Percentiles rank a stretch among this genome's conserved stretches.
Evolutionary conservation across 2,888 invertebrate species (phyloP).

Genomic region (Ochropleura plecta): DNA sequence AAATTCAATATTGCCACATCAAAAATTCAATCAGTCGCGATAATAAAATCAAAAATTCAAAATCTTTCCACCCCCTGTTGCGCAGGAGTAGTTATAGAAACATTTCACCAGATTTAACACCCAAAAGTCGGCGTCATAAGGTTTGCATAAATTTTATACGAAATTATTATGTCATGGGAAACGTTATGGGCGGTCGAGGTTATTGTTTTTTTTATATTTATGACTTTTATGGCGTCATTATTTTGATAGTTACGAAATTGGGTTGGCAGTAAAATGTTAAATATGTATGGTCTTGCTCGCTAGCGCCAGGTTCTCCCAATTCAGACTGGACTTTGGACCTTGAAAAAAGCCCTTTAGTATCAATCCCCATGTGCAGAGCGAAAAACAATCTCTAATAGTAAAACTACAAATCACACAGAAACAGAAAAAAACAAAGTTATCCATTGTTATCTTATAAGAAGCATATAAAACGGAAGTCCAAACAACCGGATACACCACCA

Average conservation of each 20-base stretch:
- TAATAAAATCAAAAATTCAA: conserved; percentile 12
- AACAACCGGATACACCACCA: conserved; percentile 80
- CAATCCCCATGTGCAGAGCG: neutral
- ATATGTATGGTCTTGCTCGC: conserved; percentile 40
- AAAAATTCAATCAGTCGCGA: conserved; percentile 43
- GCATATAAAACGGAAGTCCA: conserved; percentile 73
- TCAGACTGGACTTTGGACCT: neutral
- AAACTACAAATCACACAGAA: conserved; percentile 13
- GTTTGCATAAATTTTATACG: conserved; percentile 81
- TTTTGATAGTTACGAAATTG: conserved; percentile 42
- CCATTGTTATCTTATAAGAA: conserved; percentile 61
- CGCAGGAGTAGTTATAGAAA: conserved; percentile 50
- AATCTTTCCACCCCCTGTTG: conserved; percentile 67
- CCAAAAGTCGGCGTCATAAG: conserved; percentile 65
- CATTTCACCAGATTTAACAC: conserved; percentile 72
- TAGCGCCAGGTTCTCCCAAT: conserved; percentile 9
- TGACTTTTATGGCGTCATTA: conserved; percentile 56
- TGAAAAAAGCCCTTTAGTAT: neutral
- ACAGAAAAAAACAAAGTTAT: conserved; percentile 20
- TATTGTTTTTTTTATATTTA: conserved; percentile 54
- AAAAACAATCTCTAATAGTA: neutral
- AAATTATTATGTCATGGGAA: conserved; percentile 77
- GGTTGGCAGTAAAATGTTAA: conserved; percentile 38
- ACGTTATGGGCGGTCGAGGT: conserved; percentile 77
- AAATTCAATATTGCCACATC: conserved; percentile 11